Conservation (phyloP, 2,113 vertebrate species). For the Notothenia coriiceps region DNA sequence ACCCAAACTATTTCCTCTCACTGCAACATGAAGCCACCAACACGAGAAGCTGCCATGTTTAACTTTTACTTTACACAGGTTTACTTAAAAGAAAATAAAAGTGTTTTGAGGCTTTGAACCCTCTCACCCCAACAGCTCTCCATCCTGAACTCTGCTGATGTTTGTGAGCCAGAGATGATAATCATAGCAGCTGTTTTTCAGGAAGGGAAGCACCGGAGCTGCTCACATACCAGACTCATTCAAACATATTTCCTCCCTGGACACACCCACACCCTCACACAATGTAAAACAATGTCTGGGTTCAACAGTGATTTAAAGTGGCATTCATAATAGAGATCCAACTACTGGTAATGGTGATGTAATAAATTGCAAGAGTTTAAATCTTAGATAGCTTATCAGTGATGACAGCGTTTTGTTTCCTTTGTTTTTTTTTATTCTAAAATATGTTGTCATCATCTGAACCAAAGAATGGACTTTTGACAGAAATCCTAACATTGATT, state of each 20-base stretch:
- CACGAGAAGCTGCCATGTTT: background rate
- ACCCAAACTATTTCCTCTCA: background rate
- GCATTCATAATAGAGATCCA: background rate
- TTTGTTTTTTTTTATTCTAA: background rate
- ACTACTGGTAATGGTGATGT: too few species aligned
- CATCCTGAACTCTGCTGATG: background rate
- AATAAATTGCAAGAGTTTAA: too few species aligned
- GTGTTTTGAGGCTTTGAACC: constrained; percentile 10
- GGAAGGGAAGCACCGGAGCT: constrained; percentile 51
- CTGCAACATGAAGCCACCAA: background rate
- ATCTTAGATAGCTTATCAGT: background rate
- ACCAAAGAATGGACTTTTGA: background rate
- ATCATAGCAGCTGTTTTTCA: constrained; percentile 52
- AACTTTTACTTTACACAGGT: background rate
- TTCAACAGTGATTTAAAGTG: background rate
- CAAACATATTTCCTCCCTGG: constrained; percentile 53
- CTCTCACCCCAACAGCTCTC: constrained; percentile 7
- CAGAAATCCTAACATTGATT: background rate
- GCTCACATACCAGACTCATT: constrained; percentile 54
- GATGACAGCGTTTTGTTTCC: too few species aligned
- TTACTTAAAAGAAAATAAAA: background rate
- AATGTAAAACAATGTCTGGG: background rate
- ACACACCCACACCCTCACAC: background rate
- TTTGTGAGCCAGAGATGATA: constrained; percentile 42
- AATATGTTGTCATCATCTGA: background rate